Evolutionary conservation across 2,797 vertebrate genomes (phyloP).

Genomic region (Brotula barbata): DNA sequence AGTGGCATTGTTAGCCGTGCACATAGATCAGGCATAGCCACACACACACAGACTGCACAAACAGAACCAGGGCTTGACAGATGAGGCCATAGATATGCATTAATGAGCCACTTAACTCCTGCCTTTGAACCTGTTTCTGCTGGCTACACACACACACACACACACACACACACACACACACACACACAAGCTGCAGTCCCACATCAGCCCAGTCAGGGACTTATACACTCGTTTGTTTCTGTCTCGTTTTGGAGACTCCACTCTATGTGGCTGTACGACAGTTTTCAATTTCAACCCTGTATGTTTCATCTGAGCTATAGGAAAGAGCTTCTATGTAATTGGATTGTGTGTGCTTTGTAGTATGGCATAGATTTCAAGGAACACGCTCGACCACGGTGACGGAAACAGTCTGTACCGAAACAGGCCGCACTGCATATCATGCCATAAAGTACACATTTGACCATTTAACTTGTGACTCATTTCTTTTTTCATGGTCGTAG

Average conservation of each 20-base stretch:
- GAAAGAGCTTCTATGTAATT: not conserved
- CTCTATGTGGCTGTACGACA: slow-evolving; percentile 1
- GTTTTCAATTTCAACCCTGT: not conserved
- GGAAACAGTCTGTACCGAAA: too few species aligned
- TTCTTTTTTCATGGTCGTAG: too few species aligned
- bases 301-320: not conserved
- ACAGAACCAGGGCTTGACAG: slow-evolving; percentile 33
- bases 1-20: slow-evolving; percentile 9
- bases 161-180: too few species aligned
- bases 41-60: slow-evolving; percentile 16
- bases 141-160: not conserved
- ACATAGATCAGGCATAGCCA: slow-evolving; percentile 22
- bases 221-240: slow-evolving; percentile 28
- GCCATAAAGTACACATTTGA: not conserved
- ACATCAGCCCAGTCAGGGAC: slow-evolving; percentile 24
- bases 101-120: slow-evolving; percentile 58
- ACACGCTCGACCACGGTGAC: not conserved
- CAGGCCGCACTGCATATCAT: not conserved
- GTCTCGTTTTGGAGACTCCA: slow-evolving; percentile 18
- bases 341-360: not conserved
- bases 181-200: slow-evolving; percentile 10
- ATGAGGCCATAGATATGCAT: slow-evolving; percentile 49
- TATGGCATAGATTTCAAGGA: not conserved
- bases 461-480: not conserved
- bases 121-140: slow-evolving; percentile 42